Percentiles rank a stretch among this genome's conserved stretches.
These are phyloP conservation scores for Toxotes jaculatrix DNA, from an alignment of 2,113 vertebrate species.

Conservation along the genomic window DNA sequence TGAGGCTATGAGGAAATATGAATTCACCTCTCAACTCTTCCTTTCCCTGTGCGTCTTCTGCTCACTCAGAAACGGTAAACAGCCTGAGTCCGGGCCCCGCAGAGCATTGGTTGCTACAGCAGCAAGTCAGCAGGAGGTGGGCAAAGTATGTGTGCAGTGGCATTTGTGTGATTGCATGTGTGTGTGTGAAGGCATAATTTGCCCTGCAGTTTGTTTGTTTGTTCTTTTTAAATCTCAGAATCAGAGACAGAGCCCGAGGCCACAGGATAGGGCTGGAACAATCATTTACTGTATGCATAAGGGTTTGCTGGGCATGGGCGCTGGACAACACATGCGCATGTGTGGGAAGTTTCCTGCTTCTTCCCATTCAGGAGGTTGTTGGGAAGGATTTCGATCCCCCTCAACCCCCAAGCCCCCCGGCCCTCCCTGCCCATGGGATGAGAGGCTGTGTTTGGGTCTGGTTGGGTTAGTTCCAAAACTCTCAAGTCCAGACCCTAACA, in stretches of 20 bases:
- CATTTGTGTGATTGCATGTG: conserved; percentile 42
- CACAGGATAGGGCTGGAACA: conserved; percentile 53
- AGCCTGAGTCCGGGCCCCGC: conserved; percentile 37
- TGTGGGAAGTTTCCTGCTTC: conserved; percentile 43
- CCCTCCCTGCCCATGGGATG: conserved; percentile 6
- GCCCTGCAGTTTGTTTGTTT: conserved; percentile 73
- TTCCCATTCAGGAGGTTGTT: conserved; percentile 59
- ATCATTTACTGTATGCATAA: conserved; percentile 48
- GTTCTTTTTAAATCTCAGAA: conserved; percentile 64
- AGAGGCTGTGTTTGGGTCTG: conserved; percentile 55
- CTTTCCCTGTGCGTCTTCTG: conserved; percentile 38
- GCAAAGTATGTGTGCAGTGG: conserved; percentile 34
- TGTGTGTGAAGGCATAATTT: conserved; percentile 53
- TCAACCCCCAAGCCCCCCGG: not conserved
- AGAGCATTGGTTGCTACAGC: conserved; percentile 50
- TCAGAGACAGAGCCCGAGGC: conserved; percentile 57
- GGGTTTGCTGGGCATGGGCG: conserved; percentile 37
- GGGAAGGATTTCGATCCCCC: conserved; percentile 22
- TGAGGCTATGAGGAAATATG: conserved; percentile 17
- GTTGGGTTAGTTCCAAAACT: conserved; percentile 63
- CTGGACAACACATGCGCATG: conserved; percentile 23
- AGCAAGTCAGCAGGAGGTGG: conserved; percentile 56
- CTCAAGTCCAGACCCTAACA: conserved; percentile 71
- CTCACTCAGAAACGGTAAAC: conserved; percentile 53
- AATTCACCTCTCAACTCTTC: conserved; percentile 40